A percentile compares a stretch with the other conserved stretches of the same genome.
These are phyloP conservation scores for Pterocles burchelli DNA, from an alignment of 2,113 vertebrate genomes.

Conservation along the genomic window DNA sequence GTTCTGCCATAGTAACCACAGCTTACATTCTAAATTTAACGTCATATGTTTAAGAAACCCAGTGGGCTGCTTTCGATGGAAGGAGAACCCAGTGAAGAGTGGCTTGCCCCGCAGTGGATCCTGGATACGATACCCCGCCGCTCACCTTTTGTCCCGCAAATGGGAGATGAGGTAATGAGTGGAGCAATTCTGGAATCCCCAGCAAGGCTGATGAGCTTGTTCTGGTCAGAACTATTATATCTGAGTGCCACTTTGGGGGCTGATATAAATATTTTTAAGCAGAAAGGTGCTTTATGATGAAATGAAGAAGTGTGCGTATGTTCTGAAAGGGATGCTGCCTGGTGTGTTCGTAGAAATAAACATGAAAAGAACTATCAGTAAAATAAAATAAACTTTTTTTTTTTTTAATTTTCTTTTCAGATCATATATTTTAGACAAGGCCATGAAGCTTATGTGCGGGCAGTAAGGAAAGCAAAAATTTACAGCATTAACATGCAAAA, in stretches of 20 bases:
- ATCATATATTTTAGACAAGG: constrained; percentile 97
- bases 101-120: constrained; percentile 93
- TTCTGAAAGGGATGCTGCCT: not conserved
- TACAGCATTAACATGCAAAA: constrained; percentile 96
- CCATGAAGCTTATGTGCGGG: constrained; percentile 96
- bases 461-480: constrained; percentile 91
- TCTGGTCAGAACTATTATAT: accelerated
- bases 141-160: constrained; percentile 96
- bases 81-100: constrained; percentile 87
- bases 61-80: constrained; percentile 83
- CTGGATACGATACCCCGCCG: constrained; percentile 90
- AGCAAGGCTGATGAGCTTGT: not conserved
- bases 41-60: constrained; percentile 77
- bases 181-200: not conserved
- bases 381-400: not conserved
- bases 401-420: constrained; percentile 67
- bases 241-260: not conserved
- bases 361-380: not conserved
- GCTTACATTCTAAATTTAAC: not conserved
- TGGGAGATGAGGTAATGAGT: constrained; percentile 92
- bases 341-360: not conserved
- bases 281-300: not conserved
- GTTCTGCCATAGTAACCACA: not conserved
- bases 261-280: not conserved
- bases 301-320: not conserved